Conservation (phyloP, 2,113 vertebrate species). For the Addax nasomaculatus region DNA sequence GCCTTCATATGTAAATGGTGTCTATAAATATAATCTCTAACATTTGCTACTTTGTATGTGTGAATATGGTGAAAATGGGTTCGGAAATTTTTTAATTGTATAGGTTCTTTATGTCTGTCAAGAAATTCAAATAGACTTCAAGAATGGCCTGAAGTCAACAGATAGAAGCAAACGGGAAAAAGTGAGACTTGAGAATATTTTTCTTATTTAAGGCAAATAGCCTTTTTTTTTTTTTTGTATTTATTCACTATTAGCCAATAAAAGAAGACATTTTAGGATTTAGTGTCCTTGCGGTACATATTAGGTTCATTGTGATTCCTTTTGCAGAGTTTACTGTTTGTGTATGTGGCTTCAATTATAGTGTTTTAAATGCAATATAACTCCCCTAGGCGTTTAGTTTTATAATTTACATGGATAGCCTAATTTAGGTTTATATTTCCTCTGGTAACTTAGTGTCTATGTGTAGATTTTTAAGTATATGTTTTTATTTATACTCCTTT, state of each 20-base stretch:
- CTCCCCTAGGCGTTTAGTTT: not conserved
- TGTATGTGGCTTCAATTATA: not conserved
- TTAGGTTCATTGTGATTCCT: not conserved
- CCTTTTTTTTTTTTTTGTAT: not conserved
- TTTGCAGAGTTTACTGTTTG: not conserved
- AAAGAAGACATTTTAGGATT: not conserved
- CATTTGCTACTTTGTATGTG: not conserved
- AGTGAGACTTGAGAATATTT: not conserved
- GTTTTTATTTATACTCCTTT: not conserved
- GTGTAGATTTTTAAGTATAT: not conserved
- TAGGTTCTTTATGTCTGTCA: not conserved
- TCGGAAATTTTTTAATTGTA: not conserved
- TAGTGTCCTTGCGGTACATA: not conserved
- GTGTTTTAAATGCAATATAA: not conserved
- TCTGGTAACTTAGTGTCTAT: not conserved
- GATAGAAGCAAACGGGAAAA: not conserved
- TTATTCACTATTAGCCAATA: not conserved
- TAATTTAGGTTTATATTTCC: conserved; percentile 9
- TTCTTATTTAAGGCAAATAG: not conserved
- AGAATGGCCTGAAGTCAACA: not conserved
- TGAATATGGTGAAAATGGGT: not conserved
- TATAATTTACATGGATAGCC: not conserved
- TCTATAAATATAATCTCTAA: not conserved
- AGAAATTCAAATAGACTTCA: not conserved
- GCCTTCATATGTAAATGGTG: not conserved